Percentiles rank a stretch among this genome's conserved stretches.
These are phyloP conservation scores for Palythoa caribaeorum DNA, from an alignment of 92 coral and sea anemone species.

Conservation along the genomic window DNA sequence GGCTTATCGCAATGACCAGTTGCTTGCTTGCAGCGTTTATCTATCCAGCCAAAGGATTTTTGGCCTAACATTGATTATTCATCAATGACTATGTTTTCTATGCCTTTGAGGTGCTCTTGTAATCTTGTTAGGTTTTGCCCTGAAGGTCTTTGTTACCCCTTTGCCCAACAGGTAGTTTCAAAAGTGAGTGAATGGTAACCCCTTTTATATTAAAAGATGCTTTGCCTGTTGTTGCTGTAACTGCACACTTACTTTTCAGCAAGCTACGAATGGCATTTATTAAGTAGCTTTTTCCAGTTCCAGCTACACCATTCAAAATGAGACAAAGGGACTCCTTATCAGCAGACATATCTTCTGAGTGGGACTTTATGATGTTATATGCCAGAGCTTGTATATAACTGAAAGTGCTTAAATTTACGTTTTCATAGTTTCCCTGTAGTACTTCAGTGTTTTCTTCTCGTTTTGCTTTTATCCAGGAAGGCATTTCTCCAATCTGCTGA, in stretches of 20 bases:
- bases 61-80: slow-evolving; percentile 81
- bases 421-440: slow-evolving; percentile 3
- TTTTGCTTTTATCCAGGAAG: slow-evolving; percentile 43
- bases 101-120: slow-evolving; percentile 45
- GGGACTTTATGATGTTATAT: slow-evolving; percentile 66
- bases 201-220: slow-evolving; percentile 49
- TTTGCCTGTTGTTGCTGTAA: slow-evolving; percentile 72
- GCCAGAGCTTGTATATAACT: slow-evolving; percentile 73
- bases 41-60: slow-evolving; percentile 64
- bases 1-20: slow-evolving; percentile 41
- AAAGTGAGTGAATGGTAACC: slow-evolving; percentile 32
- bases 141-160: slow-evolving; percentile 45
- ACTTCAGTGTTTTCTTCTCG: slow-evolving; percentile 16
- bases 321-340: slow-evolving; percentile 56
- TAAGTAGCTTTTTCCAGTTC: too few relatives aligned
- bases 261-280: slow-evolving; percentile 56
- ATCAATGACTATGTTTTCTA: slow-evolving; percentile 72
- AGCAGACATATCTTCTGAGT: slow-evolving; percentile 42
- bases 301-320: slow-evolving; percentile 57
- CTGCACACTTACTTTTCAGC: slow-evolving; percentile 55
- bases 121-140: slow-evolving; percentile 59
- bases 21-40: slow-evolving; percentile 63
- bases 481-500: slow-evolving; percentile 65
- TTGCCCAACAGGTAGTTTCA: neutral
- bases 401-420: slow-evolving; percentile 51